Conservation (phyloP, 2,113 vertebrate genomes). For the Brachionichthys hirsutus region DNA sequence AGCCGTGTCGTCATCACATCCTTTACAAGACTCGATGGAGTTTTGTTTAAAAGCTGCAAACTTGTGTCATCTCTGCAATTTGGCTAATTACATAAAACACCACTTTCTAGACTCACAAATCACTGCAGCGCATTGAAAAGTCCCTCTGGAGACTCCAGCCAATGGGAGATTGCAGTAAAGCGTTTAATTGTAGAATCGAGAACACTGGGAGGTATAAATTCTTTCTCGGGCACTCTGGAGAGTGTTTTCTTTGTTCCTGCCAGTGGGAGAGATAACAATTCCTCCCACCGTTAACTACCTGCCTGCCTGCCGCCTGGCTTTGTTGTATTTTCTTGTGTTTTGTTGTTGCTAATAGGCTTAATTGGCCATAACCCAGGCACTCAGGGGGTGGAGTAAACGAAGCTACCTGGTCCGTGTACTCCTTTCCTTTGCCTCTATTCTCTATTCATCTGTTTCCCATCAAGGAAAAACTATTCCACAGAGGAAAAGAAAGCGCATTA, state of each 20-base stretch:
- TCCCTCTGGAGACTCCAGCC: slow-evolving; percentile 57
- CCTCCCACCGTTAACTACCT: slow-evolving; percentile 77
- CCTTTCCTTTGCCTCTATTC: slow-evolving; percentile 38
- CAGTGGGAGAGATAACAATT: slow-evolving; percentile 74
- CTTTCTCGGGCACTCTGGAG: slow-evolving; percentile 66
- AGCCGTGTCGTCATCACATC: slow-evolving; percentile 3
- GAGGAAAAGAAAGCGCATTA: slow-evolving; percentile 58
- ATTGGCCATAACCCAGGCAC: slow-evolving; percentile 74
- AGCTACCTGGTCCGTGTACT: slow-evolving; percentile 44
- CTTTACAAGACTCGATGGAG: background rate
- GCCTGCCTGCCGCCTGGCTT: slow-evolving; percentile 63
- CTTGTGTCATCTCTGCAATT: slow-evolving; percentile 22
- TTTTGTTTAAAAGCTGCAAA: slow-evolving; percentile 21
- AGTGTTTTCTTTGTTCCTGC: slow-evolving; percentile 69
- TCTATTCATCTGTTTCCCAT: slow-evolving; percentile 39
- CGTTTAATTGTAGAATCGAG: slow-evolving; percentile 71
- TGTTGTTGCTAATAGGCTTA: slow-evolving; percentile 81
- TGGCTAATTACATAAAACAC: slow-evolving; percentile 61
- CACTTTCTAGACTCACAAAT: slow-evolving; percentile 63
- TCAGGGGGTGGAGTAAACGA: slow-evolving; percentile 39
- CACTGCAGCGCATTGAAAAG: slow-evolving; percentile 34
- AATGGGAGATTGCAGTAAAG: slow-evolving; percentile 68
- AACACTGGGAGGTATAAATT: slow-evolving; percentile 71
- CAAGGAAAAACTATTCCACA: slow-evolving; percentile 55
- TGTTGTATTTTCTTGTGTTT: slow-evolving; percentile 77